Percentiles rank a stretch among this genome's conserved stretches.
Conservation (phyloP, 2,888 invertebrate species). For the Lissonota sp. region DNA sequence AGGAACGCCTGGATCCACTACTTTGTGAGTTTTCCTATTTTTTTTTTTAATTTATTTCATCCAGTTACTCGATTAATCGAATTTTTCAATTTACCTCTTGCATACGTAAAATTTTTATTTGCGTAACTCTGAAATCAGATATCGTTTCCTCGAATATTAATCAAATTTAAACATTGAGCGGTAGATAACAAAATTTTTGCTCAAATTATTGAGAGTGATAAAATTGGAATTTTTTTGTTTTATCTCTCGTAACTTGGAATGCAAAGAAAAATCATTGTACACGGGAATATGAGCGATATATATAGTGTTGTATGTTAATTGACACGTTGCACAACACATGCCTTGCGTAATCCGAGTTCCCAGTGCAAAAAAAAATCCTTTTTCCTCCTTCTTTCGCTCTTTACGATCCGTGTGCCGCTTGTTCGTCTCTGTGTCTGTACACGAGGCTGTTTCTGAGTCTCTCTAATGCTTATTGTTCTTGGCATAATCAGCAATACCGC, state of each 20-base stretch:
- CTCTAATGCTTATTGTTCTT: constrained; percentile 59
- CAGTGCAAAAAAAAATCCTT: background rate
- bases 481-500: constrained; percentile 35
- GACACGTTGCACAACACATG: constrained; percentile 69
- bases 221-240: background rate
- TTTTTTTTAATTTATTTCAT: no score
- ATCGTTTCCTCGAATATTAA: no score
- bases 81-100: no score
- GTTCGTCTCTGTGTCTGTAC: background rate
- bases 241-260: constrained; percentile 5
- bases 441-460: constrained; percentile 18
- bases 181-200: no score
- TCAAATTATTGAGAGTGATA: no score
- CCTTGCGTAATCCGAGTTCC: constrained; percentile 61
- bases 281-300: no score
- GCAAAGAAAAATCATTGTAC: constrained; percentile 24
- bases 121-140: no score
- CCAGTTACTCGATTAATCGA: no score
- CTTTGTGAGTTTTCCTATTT: constrained; percentile 86
- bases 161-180: no score
- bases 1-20: constrained; percentile 91
- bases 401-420: constrained; percentile 2
- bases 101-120: no score
- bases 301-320: constrained; percentile 54
- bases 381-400: background rate